phyloP scores from a whole-genome alignment of 2,797 vertebrate genomes.

The Sparus aurata region DNA sequence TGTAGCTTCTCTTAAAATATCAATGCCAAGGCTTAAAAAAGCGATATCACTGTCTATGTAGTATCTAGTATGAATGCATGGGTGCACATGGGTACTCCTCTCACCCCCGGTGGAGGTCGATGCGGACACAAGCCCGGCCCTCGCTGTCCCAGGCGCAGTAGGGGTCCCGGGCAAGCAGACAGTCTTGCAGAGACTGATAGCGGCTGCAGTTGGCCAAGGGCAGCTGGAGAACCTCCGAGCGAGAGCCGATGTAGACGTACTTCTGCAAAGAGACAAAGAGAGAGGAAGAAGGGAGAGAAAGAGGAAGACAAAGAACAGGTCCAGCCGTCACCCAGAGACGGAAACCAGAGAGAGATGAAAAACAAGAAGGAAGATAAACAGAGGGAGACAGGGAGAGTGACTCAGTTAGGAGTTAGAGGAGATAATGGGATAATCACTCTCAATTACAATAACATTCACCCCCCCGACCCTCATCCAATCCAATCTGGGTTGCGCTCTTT shows the following conservation, averaged over 20 bases:
- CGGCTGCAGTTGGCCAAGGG: slow-evolving; percentile 90
- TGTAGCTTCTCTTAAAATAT: neutral
- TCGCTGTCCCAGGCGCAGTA: slow-evolving; percentile 90
- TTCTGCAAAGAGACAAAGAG: slow-evolving; percentile 72
- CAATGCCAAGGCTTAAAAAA: neutral
- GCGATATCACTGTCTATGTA: neutral
- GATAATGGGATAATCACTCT: slow-evolving; percentile 85
- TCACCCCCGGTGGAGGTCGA: slow-evolving; percentile 88
- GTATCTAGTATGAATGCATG: neutral
- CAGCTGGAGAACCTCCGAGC: slow-evolving; percentile 88
- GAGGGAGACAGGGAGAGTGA: slow-evolving; percentile 45
- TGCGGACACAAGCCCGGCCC: slow-evolving; percentile 87
- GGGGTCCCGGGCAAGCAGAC: slow-evolving; percentile 87
- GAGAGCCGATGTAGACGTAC: slow-evolving; percentile 88
- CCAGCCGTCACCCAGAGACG: slow-evolving; percentile 52
- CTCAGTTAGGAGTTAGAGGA: slow-evolving; percentile 69
- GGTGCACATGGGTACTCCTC: slow-evolving; percentile 18
- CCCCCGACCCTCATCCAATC: slow-evolving; percentile 65
- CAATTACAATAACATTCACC: slow-evolving; percentile 81
- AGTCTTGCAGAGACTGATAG: slow-evolving; percentile 89
- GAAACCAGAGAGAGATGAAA: slow-evolving; percentile 62
- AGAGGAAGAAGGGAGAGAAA: slow-evolving; percentile 1
- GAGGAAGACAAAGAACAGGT: slow-evolving; percentile 57
- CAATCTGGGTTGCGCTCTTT: slow-evolving; percentile 74
- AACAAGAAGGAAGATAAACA: slow-evolving; percentile 65